These are phyloP conservation scores for Chorisops tibialis DNA, from an alignment of 2,888 invertebrate genomes.

Conservation along the genomic window DNA sequence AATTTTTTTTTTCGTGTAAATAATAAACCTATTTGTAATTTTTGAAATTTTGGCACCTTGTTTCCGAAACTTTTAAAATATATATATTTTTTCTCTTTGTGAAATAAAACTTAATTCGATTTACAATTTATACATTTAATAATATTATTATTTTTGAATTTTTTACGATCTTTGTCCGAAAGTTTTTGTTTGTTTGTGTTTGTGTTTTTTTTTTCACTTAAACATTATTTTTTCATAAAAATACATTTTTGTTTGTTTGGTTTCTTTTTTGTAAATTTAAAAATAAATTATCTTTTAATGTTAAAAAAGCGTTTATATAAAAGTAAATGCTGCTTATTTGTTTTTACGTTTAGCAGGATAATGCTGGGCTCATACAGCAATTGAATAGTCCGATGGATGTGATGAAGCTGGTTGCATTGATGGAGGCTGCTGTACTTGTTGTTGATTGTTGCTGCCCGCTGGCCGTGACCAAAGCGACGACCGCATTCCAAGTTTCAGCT, in stretches of 20 bases:
- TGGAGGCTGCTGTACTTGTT: conserved; percentile 41
- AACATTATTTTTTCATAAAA: conserved; percentile 19
- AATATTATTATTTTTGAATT: conserved; percentile 8
- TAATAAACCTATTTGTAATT: conserved; percentile 23
- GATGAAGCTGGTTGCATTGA: conserved; percentile 53
- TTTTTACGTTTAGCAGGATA: background rate
- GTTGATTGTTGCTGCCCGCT: conserved; percentile 45
- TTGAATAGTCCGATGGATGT: conserved; percentile 70
- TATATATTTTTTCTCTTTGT: background rate
- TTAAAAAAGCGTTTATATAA: conserved; percentile 15
- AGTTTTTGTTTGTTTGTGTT: background rate
- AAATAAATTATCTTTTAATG: conserved; percentile 9
- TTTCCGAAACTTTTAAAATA: conserved; percentile 33
- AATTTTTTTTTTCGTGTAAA: conserved; percentile 17
- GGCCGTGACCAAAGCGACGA: conserved; percentile 70
- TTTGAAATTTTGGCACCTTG: conserved; percentile 34
- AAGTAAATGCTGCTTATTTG: conserved; percentile 14
- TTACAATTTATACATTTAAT: background rate
- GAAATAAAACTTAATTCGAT: background rate
- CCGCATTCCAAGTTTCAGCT: conserved; percentile 65
- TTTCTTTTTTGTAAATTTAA: conserved; percentile 15
- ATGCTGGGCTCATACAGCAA: conserved; percentile 60
- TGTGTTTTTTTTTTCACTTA: conserved; percentile 13
- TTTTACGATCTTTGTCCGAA: conserved; percentile 24
- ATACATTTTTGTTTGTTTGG: background rate